A percentile compares a stretch with the other conserved stretches of the same genome.
These are phyloP conservation scores for Portunus trituberculatus DNA, from an alignment of 1,140 invertebrate genomes.

Conservation along the genomic window DNA sequence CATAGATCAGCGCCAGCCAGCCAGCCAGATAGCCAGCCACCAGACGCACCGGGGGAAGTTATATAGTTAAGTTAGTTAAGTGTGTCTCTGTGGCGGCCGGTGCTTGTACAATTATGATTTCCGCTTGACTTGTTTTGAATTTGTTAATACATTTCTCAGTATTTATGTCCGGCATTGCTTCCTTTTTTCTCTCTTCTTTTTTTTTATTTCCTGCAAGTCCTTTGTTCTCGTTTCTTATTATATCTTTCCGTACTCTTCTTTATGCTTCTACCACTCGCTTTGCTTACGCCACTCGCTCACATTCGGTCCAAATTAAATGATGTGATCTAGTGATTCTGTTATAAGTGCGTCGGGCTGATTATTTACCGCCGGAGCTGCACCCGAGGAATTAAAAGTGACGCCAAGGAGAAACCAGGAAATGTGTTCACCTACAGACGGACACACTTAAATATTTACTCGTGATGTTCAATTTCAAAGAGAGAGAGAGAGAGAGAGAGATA, in stretches of 20 bases:
- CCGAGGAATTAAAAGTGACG: too few species aligned
- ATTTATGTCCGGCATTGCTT: background rate
- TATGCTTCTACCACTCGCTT: background rate
- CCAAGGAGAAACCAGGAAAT: too few species aligned
- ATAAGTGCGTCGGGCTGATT: too few species aligned
- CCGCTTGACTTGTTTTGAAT: slow-evolving; percentile 21
- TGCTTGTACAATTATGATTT: background rate
- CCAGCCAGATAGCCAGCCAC: too few species aligned
- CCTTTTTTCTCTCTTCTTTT: background rate
- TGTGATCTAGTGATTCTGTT: background rate
- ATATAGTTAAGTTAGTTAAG: background rate
- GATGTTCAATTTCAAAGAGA: too few species aligned
- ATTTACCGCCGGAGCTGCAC: too few species aligned
- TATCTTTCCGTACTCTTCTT: background rate
- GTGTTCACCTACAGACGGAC: too few species aligned
- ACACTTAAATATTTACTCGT: too few species aligned
- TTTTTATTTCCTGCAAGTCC: background rate
- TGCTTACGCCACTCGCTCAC: background rate
- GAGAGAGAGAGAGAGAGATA: too few species aligned
- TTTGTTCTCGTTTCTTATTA: background rate
- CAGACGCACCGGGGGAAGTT: background rate
- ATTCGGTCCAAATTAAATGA: background rate
- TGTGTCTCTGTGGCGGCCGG: background rate
- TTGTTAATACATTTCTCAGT: background rate
- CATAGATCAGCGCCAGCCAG: background rate